A percentile compares a stretch with the other conserved stretches of the same genome.
Conservation (phyloP, 1,140 invertebrate genomes). For the Ceratosolen fusciceps region DNA sequence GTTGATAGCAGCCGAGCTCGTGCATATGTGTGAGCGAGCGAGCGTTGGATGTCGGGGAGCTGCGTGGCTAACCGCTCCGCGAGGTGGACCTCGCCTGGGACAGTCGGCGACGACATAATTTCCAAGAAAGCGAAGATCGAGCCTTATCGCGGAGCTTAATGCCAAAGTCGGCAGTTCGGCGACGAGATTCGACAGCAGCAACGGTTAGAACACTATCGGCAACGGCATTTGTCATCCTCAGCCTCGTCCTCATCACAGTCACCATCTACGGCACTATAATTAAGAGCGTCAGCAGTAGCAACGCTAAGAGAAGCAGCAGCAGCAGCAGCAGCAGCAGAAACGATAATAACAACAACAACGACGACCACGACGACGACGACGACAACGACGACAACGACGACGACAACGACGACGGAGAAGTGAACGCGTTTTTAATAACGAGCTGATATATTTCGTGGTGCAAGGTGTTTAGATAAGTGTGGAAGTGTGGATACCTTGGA, state of each 20-base stretch:
- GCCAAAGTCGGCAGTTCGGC: neutral
- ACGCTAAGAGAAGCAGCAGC: neutral
- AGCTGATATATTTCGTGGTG: slow-evolving; percentile 55
- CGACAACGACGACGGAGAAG: slow-evolving; percentile 9
- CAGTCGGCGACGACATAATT: slow-evolving; percentile 4
- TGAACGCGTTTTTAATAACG: slow-evolving; percentile 1
- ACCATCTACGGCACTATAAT: too few species aligned
- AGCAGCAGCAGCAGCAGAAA: neutral
- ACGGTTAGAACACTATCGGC: neutral
- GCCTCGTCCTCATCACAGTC: too few species aligned
- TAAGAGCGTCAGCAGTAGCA: neutral
- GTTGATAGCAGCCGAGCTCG: neutral
- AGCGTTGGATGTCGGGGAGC: slow-evolving; percentile 16
- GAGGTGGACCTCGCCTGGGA: neutral
- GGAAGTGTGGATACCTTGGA: slow-evolving; percentile 70
- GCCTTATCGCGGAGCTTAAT: neutral
- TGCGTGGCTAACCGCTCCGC: neutral
- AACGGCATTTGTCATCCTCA: too few species aligned
- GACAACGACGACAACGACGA: slow-evolving; percentile 11
- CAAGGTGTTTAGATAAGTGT: slow-evolving; percentile 62
- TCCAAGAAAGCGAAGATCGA: slow-evolving; percentile 1
- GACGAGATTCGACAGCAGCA: neutral
- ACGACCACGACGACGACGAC: slow-evolving; percentile 19
- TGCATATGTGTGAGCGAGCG: slow-evolving; percentile 1
- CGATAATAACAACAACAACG: neutral